A percentile compares a stretch with the other conserved stretches of the same genome.
Conservation (phyloP, 2,113 vertebrate genomes). For the Anhinga rufa region DNA sequence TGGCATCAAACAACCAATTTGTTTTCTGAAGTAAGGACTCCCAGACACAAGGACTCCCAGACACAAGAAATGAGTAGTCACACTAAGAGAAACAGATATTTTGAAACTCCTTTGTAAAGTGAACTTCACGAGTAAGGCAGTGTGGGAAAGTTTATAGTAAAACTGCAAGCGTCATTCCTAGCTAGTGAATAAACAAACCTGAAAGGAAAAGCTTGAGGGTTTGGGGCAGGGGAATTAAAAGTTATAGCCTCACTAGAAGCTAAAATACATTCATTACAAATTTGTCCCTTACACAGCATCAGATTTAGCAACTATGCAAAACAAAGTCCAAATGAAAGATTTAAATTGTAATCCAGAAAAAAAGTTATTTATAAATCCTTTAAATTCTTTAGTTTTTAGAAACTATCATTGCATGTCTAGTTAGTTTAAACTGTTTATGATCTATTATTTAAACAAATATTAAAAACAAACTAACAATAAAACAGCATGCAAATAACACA, state of each 20-base stretch:
- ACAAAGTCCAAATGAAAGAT: not conserved
- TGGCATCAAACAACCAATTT: not conserved
- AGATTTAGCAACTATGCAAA: not conserved
- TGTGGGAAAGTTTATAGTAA: slow-evolving; percentile 56
- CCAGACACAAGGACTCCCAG: not conserved
- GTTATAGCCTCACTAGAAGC: not conserved
- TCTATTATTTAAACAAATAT: not conserved
- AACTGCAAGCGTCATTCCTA: not conserved
- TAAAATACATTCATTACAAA: not conserved
- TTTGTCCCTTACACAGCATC: not conserved
- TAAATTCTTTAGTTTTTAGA: not conserved
- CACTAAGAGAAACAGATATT: not conserved
- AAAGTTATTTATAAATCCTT: not conserved
- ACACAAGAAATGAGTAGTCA: not conserved
- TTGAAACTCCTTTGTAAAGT: not conserved
- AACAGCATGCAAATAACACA: not conserved
- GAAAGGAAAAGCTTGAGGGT: not conserved
- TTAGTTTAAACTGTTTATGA: not conserved
- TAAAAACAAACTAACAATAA: not conserved
- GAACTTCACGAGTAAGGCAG: not conserved
- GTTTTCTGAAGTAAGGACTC: not conserved
- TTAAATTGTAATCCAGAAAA: not conserved
- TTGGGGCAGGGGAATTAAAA: not conserved
- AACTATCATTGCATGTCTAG: not conserved
- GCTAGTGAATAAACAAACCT: slow-evolving; percentile 44